Evolutionary conservation across 2,113 vertebrate genomes (phyloP), one percentile per base, ranked within the genome.

Genomic region (Protomyctophum bolini): DNA sequence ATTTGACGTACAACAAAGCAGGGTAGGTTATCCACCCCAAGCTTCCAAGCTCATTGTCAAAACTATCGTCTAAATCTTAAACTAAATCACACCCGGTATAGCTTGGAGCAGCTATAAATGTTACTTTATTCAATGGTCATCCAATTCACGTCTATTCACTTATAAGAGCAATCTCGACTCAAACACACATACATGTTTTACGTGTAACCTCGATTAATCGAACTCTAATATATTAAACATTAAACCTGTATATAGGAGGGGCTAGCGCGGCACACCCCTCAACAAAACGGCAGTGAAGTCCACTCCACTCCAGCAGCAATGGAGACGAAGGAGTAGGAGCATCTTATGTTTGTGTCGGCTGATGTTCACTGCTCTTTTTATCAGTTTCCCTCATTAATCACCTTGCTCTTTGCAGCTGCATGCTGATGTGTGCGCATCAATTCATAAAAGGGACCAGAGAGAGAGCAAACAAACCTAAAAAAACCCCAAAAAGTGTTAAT

Each of bases 361-460:
- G 83, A 83, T 85, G 73, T 88, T 87, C 81, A 77, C 74, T 57
- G 71, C 56, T 72, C 75, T 79, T 83, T 21, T 87, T 80, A 79
- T 77, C 66, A 66, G 67, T 68, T 66, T 67, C 62, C 0, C 15
- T 55, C 68, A 41, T 79, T 79, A 80, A 80, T 86, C 64, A 28
- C 33, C 48, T 0, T 6, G 63, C 5, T 61, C 60, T 68, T 58
- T n/a, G 55, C 10, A 21, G 55, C 69, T 51, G 58, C 71, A 83
- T 79, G 66, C 75, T 72, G 71, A 79, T 77, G 58, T 11, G 59
- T 2, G 9, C 33, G 2, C 63, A 6, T 10, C 10, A 12, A 59
- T 54, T 54, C 6, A 5, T 33, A 41, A 70, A 10, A 41, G 63
- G 0, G 65, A 66, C 51, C 60, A 8, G 15, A 11, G 28, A 11